phyloP scores from a whole-genome alignment of 2,888 invertebrate species.

The Melangyna quadrimaculata region DNA sequence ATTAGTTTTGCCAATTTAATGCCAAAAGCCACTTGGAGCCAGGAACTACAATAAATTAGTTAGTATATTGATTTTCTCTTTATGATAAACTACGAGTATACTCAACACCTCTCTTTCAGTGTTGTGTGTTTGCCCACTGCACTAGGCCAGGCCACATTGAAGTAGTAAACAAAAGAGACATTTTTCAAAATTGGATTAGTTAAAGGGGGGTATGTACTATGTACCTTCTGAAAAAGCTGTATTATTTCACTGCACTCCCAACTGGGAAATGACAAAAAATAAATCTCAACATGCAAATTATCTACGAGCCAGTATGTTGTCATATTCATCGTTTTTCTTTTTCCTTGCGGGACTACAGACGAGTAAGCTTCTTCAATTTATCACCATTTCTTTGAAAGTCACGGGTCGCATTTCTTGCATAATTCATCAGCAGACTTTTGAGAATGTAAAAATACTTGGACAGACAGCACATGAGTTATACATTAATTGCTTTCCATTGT shows the following conservation, averaged over 20 bases:
- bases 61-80: conserved; percentile 63
- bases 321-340: conserved; percentile 7
- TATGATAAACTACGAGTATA: conserved; percentile 51
- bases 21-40: conserved; percentile 43
- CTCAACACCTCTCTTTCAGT: conserved; percentile 60
- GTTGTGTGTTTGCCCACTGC: background rate
- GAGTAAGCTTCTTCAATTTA: conserved; percentile 55
- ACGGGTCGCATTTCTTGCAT: conserved; percentile 66
- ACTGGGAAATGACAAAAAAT: background rate
- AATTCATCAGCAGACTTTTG: conserved; percentile 55
- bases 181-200: conserved; percentile 66
- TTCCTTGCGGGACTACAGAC: background rate
- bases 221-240: background rate
- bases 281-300: conserved; percentile 42
- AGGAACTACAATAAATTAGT: conserved; percentile 46
- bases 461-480: conserved; percentile 49
- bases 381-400: conserved; percentile 51
- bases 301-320: conserved; percentile 1
- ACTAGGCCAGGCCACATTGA: conserved; percentile 15
- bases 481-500: conserved; percentile 65
- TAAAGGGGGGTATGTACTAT: conserved; percentile 44
- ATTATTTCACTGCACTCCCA: background rate
- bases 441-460: conserved; percentile 21
- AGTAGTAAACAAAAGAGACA: background rate
- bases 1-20: conserved; percentile 26